Evolutionary conservation across 2,888 invertebrate species (phyloP).

Genomic region (Iselma pallidipennis): DNA sequence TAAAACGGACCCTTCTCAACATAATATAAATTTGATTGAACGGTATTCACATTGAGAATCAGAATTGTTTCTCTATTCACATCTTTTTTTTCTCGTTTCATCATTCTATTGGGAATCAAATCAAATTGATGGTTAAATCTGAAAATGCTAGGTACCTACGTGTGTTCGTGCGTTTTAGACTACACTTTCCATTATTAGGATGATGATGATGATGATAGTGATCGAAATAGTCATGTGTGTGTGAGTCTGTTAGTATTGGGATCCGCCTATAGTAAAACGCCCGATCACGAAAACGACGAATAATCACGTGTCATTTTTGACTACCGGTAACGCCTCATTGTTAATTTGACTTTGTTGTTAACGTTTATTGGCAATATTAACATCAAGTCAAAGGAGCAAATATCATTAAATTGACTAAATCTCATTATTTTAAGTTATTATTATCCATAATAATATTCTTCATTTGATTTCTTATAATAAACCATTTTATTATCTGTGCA

Average conservation of each 20-base stretch:
- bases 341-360: constrained; percentile 30
- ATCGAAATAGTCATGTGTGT: constrained; percentile 18
- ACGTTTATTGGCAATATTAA: not conserved
- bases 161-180: constrained; percentile 8
- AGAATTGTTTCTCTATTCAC: not conserved
- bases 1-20: not conserved
- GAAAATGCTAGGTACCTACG: not conserved
- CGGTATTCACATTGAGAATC: not conserved
- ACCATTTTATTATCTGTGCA: too few species aligned
- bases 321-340: constrained; percentile 37
- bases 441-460: too few species aligned
- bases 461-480: too few species aligned
- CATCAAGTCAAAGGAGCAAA: not conserved
- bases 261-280: constrained; percentile 43
- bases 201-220: constrained; percentile 30
- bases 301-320: constrained; percentile 49
- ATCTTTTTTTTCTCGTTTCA: not conserved
- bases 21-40: not conserved
- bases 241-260: constrained; percentile 37
- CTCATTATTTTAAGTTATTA: too few species aligned
- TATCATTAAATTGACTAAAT: constrained; percentile 1
- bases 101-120: not conserved
- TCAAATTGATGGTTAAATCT: not conserved
- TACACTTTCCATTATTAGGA: constrained; percentile 36
- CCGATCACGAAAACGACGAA: constrained; percentile 46